Evolutionary conservation across 2,797 vertebrate genomes (phyloP).

Genomic region (Mycteria americana): DNA sequence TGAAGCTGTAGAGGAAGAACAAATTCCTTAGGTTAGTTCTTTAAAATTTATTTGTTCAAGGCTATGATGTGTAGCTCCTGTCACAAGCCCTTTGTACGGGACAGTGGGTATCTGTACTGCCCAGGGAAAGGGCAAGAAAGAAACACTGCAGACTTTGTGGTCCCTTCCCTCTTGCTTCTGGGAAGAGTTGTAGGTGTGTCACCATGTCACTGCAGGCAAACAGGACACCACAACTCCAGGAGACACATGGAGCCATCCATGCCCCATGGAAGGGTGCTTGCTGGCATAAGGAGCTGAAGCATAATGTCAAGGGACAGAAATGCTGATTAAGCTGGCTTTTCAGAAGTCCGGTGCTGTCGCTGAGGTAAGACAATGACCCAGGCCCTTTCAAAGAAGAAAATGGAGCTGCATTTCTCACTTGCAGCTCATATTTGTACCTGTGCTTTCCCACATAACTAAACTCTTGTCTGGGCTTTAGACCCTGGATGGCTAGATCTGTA

Average conservation of each 20-base stretch:
- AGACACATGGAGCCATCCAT: background rate
- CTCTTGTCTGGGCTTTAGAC: background rate
- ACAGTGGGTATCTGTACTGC: background rate
- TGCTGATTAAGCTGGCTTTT: background rate
- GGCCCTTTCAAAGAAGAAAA: background rate
- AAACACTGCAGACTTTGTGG: background rate
- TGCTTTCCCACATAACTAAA: background rate
- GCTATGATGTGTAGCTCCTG: background rate
- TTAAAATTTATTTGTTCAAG: background rate
- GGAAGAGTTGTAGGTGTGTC: background rate
- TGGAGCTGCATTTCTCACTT: background rate
- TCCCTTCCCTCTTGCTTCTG: background rate
- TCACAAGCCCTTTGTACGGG: background rate
- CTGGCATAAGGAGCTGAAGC: background rate
- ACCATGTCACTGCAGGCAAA: background rate
- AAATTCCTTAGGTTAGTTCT: background rate
- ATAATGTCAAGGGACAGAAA: background rate
- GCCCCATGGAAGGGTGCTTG: background rate
- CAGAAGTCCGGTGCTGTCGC: background rate
- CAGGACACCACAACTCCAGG: background rate
- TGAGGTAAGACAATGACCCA: background rate
- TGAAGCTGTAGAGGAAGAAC: background rate
- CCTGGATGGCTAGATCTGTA: background rate
- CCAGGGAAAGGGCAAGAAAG: background rate
- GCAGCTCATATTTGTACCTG: background rate